Conservation (phyloP, 2,888 invertebrate genomes). For the Disparrhopalites patrizii region DNA sequence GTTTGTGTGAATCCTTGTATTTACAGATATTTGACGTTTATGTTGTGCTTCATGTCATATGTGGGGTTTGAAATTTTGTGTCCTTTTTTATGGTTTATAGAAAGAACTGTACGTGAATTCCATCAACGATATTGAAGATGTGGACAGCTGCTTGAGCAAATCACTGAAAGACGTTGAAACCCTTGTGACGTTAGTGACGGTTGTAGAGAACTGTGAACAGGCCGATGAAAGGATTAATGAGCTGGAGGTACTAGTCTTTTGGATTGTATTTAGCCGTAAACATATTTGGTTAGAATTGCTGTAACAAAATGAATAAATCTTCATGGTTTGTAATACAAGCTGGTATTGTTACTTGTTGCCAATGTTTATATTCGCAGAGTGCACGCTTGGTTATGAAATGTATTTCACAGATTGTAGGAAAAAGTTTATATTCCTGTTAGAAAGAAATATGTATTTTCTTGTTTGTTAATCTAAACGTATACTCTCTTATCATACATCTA, state of each 20-base stretch:
- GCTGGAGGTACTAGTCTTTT: conserved; percentile 3
- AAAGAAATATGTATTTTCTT: no score
- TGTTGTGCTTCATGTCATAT: not conserved
- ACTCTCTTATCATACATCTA: no score
- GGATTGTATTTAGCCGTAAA: no score
- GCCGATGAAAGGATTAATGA: conserved; percentile 32
- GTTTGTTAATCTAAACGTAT: no score
- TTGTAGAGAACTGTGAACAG: conserved; percentile 40
- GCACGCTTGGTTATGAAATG: no score
- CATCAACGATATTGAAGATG: conserved; percentile 32
- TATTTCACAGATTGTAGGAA: no score
- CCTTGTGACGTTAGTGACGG: conserved; percentile 31
- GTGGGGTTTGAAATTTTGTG: not conserved
- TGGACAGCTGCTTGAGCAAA: conserved; percentile 27
- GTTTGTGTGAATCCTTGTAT: conserved; percentile 21
- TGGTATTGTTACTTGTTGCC: no score
- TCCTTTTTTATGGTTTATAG: conserved; percentile 26
- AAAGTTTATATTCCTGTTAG: no score
- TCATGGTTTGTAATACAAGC: no score
- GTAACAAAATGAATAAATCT: no score
- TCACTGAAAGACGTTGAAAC: conserved; percentile 31
- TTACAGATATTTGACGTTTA: not conserved
- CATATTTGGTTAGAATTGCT: no score
- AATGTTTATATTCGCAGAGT: no score
- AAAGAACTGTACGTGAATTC: conserved; percentile 32